Conservation (phyloP, 2,888 invertebrate genomes). For the Brenthis daphne region DNA sequence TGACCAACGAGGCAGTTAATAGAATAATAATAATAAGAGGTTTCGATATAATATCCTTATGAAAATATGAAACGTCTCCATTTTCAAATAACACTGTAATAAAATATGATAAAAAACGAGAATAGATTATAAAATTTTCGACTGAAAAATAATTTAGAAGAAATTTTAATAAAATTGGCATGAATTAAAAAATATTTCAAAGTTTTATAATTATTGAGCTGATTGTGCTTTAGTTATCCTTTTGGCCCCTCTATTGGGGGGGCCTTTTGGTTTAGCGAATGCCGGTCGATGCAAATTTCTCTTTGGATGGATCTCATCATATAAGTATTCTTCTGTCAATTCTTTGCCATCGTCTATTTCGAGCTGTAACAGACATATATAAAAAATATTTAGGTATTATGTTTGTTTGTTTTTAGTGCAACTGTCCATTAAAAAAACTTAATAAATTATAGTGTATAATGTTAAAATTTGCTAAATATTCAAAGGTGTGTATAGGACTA, state of each 20-base stretch:
- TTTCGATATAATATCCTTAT: background rate
- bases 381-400: no score
- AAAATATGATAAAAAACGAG: background rate
- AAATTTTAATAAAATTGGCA: conserved; percentile 9
- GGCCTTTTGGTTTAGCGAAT: conserved; percentile 98
- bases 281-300: conserved; percentile 93
- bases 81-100: background rate
- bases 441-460: no score
- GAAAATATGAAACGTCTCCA: background rate
- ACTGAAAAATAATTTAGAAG: conserved; percentile 15
- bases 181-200: conserved; percentile 2
- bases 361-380: conserved; percentile 80
- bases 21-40: no score
- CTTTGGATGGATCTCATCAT: conserved; percentile 97
- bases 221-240: conserved; percentile 89
- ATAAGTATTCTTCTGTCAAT: conserved; percentile 93
- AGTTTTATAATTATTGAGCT: conserved; percentile 55
- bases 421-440: no score
- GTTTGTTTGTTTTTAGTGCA: no score
- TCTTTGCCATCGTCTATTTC: conserved; percentile 96
- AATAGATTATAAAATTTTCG: conserved; percentile 10
- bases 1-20: no score
- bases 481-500: no score
- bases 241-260: conserved; percentile 95
- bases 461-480: no score